Evolutionary conservation across 2,888 invertebrate species (phyloP).

Genomic region (Hirtodrosophila cameraria): DNA sequence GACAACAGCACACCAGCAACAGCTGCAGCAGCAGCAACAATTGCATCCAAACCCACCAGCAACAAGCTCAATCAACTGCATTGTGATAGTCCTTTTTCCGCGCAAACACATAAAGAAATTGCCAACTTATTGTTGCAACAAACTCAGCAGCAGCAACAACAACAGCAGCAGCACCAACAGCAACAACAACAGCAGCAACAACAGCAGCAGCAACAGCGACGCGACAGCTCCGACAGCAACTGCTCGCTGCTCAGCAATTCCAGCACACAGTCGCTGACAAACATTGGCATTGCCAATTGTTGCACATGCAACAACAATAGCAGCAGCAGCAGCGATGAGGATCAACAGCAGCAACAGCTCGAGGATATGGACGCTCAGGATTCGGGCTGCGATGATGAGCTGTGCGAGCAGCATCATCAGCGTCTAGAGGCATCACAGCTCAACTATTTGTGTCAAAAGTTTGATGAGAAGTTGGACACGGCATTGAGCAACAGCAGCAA

Average conservation of each 20-base stretch:
- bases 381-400: conserved; percentile 83
- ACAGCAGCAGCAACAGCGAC: conserved; percentile 74
- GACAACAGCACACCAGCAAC: conserved; percentile 29
- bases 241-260: conserved; percentile 83
- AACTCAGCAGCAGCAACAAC: conserved; percentile 65
- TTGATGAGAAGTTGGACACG: conserved; percentile 83
- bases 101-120: conserved; percentile 74
- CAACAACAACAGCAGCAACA: conserved; percentile 54
- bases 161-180: conserved; percentile 55
- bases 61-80: conserved; percentile 69
- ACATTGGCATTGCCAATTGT: conserved; percentile 60
- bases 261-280: conserved; percentile 75
- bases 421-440: conserved; percentile 73
- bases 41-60: conserved; percentile 37
- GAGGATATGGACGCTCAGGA: conserved; percentile 79
- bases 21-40: conserved; percentile 19
- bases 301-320: conserved; percentile 75
- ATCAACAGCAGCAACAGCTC: conserved; percentile 57
- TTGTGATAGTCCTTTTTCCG: conserved; percentile 77
- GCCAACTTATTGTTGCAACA: conserved; percentile 73
- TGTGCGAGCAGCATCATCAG: conserved; percentile 78
- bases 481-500: conserved; percentile 60
- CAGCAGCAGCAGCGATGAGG: conserved; percentile 44
- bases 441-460: conserved; percentile 84
- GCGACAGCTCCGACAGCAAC: conserved; percentile 84